These are phyloP conservation scores for Iguana delicatissima DNA, from an alignment of 2,797 vertebrate species.

Conservation along the genomic window DNA sequence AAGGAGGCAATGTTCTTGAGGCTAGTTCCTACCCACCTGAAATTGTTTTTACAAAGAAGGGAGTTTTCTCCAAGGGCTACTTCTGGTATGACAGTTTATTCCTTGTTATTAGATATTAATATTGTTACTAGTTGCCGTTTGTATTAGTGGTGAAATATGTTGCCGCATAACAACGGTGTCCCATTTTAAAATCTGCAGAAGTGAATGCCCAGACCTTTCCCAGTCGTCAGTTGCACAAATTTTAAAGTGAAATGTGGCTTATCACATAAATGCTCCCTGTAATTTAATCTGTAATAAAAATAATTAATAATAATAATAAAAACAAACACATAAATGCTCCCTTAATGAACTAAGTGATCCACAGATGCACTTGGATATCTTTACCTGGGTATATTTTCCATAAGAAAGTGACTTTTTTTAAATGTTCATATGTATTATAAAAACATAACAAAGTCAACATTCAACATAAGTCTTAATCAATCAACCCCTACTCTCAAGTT, in stretches of 20 bases:
- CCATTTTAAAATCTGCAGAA: not conserved
- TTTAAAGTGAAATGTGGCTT: not conserved
- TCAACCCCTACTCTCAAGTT: too few species aligned
- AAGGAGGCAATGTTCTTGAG: not conserved
- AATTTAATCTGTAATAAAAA: too few species aligned
- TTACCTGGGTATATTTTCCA: not conserved
- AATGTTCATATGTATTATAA: not conserved
- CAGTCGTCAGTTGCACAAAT: not conserved
- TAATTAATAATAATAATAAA: too few species aligned
- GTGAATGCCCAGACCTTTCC: not conserved
- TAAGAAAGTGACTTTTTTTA: not conserved
- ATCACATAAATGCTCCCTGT: not conserved
- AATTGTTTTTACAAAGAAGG: not conserved
- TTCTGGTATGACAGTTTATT: not conserved
- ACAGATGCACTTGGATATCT: not conserved
- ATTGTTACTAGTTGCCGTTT: not conserved
- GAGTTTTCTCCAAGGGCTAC: not conserved
- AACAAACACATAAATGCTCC: not conserved
- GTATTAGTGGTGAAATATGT: not conserved
- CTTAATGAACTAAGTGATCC: not conserved
- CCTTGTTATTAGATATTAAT: not conserved
- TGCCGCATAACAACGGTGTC: not conserved
- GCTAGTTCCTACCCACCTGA: not conserved
- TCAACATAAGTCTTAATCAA: too few species aligned
- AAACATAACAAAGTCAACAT: not conserved